A percentile compares a stretch with the other conserved stretches of the same genome.
Conservation (phyloP, 2,888 invertebrate species). For the Philhelius pedissequus region DNA sequence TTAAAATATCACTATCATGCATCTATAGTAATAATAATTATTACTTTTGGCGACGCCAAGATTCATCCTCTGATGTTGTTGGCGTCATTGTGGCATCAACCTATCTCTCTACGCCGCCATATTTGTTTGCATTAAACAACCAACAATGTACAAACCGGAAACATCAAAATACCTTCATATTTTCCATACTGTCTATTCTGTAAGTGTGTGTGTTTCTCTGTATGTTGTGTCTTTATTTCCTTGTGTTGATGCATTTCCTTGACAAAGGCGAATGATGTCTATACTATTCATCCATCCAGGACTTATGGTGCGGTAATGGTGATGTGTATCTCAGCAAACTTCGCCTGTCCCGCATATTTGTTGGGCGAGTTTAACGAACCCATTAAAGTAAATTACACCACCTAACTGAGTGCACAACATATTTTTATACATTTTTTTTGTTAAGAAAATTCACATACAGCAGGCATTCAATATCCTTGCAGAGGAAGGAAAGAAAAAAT, state of each 20-base stretch:
- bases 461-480: neutral
- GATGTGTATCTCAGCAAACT: neutral
- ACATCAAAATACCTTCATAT: slow-evolving; percentile 5
- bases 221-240: neutral
- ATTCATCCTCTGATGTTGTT: neutral
- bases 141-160: slow-evolving; percentile 47
- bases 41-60: neutral
- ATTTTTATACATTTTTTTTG: neutral
- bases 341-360: neutral
- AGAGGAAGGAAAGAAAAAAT: too few species aligned
- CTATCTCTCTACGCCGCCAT: neutral
- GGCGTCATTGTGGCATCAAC: neutral
- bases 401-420: neutral
- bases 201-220: neutral
- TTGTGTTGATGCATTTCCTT: slow-evolving; percentile 15
- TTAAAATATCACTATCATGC: neutral
- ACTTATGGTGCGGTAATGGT: neutral
- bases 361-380: slow-evolving; percentile 49
- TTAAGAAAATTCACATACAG: neutral
- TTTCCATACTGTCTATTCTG: neutral
- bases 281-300: neutral
- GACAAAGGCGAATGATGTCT: neutral
- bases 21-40: neutral
- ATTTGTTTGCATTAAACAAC: slow-evolving; percentile 14
- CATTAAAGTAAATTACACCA: slow-evolving; percentile 45